Base-by-base conservation (phyloP, 92 coral and sea anemone species). In the Phenganax subtilis region DNA sequence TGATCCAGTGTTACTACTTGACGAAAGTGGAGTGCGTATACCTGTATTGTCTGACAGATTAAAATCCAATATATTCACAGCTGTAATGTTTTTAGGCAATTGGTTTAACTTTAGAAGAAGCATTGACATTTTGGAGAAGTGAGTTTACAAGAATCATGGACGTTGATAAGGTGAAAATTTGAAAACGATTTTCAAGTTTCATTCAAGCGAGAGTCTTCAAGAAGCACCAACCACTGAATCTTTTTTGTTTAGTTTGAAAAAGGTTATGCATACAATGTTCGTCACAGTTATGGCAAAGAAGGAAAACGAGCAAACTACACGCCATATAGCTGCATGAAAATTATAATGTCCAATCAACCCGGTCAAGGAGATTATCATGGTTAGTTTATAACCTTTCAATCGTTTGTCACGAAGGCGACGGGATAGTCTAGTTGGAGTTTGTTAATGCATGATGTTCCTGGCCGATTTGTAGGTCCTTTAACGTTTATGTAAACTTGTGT, bases 321-420 rank as follows among this genome's bases (percentile, higher is more conserved):
- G 4, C 98, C 98, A 4, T 93, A 86, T 86, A 93, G 97, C 82
- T 93, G 98, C 71, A 91, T 93, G 97, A 93, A 93, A 69, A 93
- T 93, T 53, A 93, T 93, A 59, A 89, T 90, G 90, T 90, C 92
- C 86, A 93, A 88, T 78, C 91, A 93, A 55, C 98, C 98, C 16
- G 98, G 92, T 15, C 86, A 91, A 8, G 98, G 98, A 25, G 98
- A 94, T 69, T 88, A 91, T 76, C 98, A 94, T 77, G 98, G 97
- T 93, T 81, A 37, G 47, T 37, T 37, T 37, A 37, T 5, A 37
- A 1, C 3, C 47, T 37, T 37, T 37, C 2, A 37, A 37, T 37
- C 47, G 47, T 37, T 37, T 37, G 2, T 37, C 47, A 5, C 47
- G 5, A 37, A 37, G 47, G 47, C 3, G 47, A 37, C 3, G 47